Percentiles rank a stretch among this genome's conserved stretches.
Evolutionary conservation across 2,888 invertebrate species (phyloP).

Genomic region (Eledona agricola): DNA sequence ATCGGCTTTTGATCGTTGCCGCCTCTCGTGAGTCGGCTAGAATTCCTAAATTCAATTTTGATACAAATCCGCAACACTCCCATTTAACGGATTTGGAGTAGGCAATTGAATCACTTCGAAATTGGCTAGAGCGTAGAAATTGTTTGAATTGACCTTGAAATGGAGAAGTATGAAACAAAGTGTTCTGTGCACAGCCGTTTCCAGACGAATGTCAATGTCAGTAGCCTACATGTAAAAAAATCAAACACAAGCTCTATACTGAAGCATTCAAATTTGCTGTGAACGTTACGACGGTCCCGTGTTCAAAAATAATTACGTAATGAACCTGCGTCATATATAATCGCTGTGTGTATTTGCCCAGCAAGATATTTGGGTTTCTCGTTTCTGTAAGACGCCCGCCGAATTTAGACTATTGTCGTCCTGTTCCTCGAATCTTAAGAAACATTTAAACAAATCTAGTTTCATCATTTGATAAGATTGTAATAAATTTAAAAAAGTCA

Average conservation of each 20-base stretch:
- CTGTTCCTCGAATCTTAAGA: constrained; percentile 11
- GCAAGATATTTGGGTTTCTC: constrained; percentile 14
- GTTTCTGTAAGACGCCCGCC: constrained; percentile 5
- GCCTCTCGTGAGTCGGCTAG: constrained; percentile 11
- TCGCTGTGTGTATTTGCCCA: constrained; percentile 23
- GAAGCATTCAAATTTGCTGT: too few species aligned
- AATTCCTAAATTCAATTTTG: too few species aligned
- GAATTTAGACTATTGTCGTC: constrained; percentile 8
- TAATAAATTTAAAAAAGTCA: constrained; percentile 34
- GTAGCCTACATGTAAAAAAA: too few species aligned
- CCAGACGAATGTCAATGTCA: too few species aligned
- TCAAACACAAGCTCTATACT: too few species aligned
- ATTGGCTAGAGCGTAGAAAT: too few species aligned
- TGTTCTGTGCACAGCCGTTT: too few species aligned
- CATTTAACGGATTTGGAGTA: too few species aligned
- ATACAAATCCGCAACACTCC: constrained; percentile 13
- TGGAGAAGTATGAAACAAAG: too few species aligned
- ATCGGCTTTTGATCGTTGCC: constrained; percentile 31
- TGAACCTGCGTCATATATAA: constrained; percentile 17
- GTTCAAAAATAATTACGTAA: constrained; percentile 19
- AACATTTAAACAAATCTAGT: constrained; percentile 28
- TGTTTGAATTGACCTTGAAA: too few species aligned
- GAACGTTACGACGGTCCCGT: too few species aligned
- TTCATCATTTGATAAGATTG: constrained; percentile 34
- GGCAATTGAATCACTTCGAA: too few species aligned